These are phyloP conservation scores for Balaenoptera acutorostrata DNA, from an alignment of 2,113 vertebrate genomes.

Conservation along the genomic window DNA sequence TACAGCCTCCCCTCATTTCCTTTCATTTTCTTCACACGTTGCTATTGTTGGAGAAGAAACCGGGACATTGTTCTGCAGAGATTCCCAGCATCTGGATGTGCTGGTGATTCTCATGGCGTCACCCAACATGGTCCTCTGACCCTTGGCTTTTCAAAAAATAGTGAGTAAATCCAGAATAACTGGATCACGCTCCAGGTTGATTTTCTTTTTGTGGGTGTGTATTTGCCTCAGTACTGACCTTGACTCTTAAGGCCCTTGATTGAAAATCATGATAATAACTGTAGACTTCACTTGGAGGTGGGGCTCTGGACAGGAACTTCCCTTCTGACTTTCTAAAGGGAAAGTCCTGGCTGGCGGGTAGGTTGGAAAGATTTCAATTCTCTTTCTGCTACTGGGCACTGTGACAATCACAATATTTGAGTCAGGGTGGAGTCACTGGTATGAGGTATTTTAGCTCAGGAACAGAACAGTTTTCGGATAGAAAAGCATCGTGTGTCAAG, in stretches of 20 bases:
- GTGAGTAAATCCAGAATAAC: background rate
- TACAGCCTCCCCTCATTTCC: rapidly evolving
- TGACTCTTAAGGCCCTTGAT: background rate
- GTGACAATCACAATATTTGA: background rate
- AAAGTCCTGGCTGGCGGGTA: too few species aligned
- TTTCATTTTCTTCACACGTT: background rate
- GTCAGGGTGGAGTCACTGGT: background rate
- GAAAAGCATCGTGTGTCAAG: background rate
- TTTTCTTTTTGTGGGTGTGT: background rate
- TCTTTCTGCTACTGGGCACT: background rate
- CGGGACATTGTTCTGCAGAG: background rate
- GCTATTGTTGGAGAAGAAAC: background rate
- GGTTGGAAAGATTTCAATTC: background rate
- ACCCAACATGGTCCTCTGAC: background rate
- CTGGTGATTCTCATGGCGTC: background rate
- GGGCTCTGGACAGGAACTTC: background rate
- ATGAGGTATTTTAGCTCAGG: background rate
- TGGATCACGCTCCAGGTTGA: background rate
- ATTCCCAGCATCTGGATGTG: background rate
- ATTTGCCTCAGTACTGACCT: background rate
- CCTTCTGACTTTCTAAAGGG: background rate
- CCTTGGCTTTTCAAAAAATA: background rate
- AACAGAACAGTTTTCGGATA: background rate
- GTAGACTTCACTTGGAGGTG: too few species aligned
- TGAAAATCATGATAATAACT: background rate